Base-by-base conservation (phyloP, 2,888 invertebrate species). In the Xiphydria camelus region DNA sequence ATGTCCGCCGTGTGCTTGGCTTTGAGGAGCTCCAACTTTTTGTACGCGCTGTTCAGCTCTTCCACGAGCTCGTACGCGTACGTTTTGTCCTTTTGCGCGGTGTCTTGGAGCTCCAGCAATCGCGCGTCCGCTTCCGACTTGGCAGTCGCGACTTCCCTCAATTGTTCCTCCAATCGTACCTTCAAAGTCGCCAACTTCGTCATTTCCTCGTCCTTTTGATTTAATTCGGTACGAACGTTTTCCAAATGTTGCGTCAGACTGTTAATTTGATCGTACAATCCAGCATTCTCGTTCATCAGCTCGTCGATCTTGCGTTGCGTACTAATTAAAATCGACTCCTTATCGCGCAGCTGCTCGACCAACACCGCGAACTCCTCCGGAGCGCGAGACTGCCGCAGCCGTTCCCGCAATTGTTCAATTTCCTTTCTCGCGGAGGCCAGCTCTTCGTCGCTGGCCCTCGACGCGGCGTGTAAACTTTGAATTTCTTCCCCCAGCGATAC, bases 281-380 rank as follows among this genome's bases (percentile, higher is more conserved):
- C 3, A 10, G 17, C 9, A 23, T 20, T 34, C 38, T 3, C 15
- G 40, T 51, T 32, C 9, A 41, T 26, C 7, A 49, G 44, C 17
- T 55, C 54, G n/a, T 60, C 50, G 9, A 59, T 39, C 22, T 44
- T 51, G 7, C 42, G 49, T 14, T 59, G 49, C 25, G 59, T 38
- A 23, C 61, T 53, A 6, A 57, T 53, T 3, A 52, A 31, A 25
- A 51, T 79, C 49, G 79, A 76, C 55, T 85, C 76, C 45, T 75
- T 79, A 38, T 79, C 79, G 46, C 82, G 83, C 29, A 87, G 67
- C 18, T 76, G 71, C 31, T 78, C 73, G 3, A 80, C 64, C 57
- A 81, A 70, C 5, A 73, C 68, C 58, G 85, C 83, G 57, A 86
- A 81, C 49, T 83, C 80, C 57, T 83, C 82, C 41, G 84, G 80